A percentile compares a stretch with the other conserved stretches of the same genome.
These are phyloP conservation scores for Forficula auricularia DNA, from an alignment of 1,140 invertebrate genomes.

Conservation along the genomic window DNA sequence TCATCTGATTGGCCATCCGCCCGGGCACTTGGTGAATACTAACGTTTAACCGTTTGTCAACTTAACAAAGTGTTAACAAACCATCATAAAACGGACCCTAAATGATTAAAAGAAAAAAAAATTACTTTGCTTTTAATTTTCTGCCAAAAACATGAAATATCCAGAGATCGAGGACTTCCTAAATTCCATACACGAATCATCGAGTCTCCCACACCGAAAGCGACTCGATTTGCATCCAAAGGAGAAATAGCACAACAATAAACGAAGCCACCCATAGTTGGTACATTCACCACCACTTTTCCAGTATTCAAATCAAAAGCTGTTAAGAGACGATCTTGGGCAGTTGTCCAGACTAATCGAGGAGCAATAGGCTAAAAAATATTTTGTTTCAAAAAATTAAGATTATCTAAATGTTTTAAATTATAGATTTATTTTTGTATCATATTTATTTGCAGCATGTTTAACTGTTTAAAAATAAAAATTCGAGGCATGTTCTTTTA, in stretches of 20 bases:
- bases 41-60: too few relatives aligned
- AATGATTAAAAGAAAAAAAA: too few relatives aligned
- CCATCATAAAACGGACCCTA: too few relatives aligned
- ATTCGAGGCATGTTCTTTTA: too few relatives aligned
- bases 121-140: conserved; percentile 55
- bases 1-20: too few relatives aligned
- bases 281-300: conserved; percentile 28
- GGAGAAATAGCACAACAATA: conserved; percentile 45
- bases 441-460: too few relatives aligned
- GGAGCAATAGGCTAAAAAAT: background rate
- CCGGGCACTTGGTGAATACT: too few relatives aligned
- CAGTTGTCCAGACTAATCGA: conserved; percentile 34
- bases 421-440: too few relatives aligned
- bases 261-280: conserved; percentile 44
- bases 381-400: too few relatives aligned
- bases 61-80: too few relatives aligned
- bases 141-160: conserved; percentile 39
- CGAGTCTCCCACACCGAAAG: conserved; percentile 50
- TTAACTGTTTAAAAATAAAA: too few relatives aligned
- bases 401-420: too few relatives aligned
- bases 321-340: conserved; percentile 43
- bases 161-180: conserved; percentile 28
- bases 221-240: conserved; percentile 44
- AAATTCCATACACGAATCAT: conserved; percentile 53
- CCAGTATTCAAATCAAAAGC: conserved; percentile 31